A percentile compares a stretch with the other conserved stretches of the same genome.
Conservation (phyloP, 2,888 invertebrate species). For the Hirudinaria manillensis region DNA sequence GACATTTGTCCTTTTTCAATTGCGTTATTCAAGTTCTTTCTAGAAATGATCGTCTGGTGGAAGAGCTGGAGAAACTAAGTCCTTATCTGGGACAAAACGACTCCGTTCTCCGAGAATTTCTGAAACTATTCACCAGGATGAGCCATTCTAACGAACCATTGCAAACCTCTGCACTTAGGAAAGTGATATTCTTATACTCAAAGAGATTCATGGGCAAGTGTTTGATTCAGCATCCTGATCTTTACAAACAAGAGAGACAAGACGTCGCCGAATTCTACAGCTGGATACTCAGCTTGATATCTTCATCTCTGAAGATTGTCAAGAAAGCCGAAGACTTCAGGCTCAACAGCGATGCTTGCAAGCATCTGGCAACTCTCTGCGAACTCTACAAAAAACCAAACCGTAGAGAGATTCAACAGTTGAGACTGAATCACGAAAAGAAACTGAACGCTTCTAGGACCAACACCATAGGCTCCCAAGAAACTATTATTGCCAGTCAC, state of each 20-base stretch:
- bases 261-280: conserved; percentile 24
- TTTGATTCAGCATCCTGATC: conserved; percentile 14
- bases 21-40: conserved; percentile 27
- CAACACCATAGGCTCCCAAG: neutral
- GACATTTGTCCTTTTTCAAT: conserved; percentile 27
- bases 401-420: neutral
- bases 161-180: neutral
- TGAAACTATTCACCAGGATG: conserved; percentile 18
- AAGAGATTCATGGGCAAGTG: neutral
- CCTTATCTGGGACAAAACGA: conserved; percentile 7
- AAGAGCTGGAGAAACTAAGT: conserved; percentile 9
- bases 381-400: neutral
- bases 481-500: neutral
- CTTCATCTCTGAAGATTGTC: neutral
- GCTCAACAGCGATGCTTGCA: neutral
- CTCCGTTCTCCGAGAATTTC: neutral
- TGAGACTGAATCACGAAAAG: neutral
- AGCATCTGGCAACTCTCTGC: neutral
- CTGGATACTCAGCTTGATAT: conserved; percentile 6
- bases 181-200: neutral
- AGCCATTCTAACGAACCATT: neutral
- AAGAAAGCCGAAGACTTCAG: neutral
- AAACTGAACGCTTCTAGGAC: neutral
- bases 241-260: conserved; percentile 4
- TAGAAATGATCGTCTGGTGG: conserved; percentile 15